These are phyloP conservation scores for Heliconius aoede DNA, from an alignment of 2,888 invertebrate genomes.

Conservation along the genomic window DNA sequence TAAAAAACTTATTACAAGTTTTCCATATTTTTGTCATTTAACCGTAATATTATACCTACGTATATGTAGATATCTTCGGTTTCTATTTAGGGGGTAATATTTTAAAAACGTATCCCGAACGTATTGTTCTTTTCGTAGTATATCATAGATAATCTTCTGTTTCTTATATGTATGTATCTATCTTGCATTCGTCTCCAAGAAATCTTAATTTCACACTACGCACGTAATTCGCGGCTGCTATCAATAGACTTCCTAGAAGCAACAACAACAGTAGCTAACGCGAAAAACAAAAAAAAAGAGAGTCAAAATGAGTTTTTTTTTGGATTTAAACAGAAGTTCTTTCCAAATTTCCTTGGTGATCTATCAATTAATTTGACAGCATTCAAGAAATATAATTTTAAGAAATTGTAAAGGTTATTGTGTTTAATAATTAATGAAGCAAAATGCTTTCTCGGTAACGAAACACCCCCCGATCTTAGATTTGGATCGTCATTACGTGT, in stretches of 20 bases:
- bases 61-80: no score
- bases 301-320: slow-evolving; percentile 45
- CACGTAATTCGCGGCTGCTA: slow-evolving; percentile 44
- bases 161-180: slow-evolving; percentile 36
- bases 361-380: slow-evolving; percentile 80
- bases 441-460: slow-evolving; percentile 81
- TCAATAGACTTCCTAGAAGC: slow-evolving; percentile 46
- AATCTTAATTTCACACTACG: slow-evolving; percentile 44
- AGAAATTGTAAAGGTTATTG: slow-evolving; percentile 79
- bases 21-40: no score
- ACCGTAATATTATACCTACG: no score
- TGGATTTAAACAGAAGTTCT: slow-evolving; percentile 64
- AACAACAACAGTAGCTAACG: slow-evolving; percentile 50
- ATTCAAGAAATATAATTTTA: slow-evolving; percentile 77
- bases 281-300: slow-evolving; percentile 47
- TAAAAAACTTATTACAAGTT: no score
- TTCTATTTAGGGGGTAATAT: neutral
- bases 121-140: slow-evolving; percentile 39
- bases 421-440: slow-evolving; percentile 84
- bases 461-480: slow-evolving; percentile 81
- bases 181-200: slow-evolving; percentile 39
- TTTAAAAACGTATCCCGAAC: slow-evolving; percentile 13
- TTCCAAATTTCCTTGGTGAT: slow-evolving; percentile 59
- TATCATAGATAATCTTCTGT: slow-evolving; percentile 40
- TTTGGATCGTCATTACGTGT: slow-evolving; percentile 82